A percentile compares a stretch with the other conserved stretches of the same genome.
Evolutionary conservation across 1,140 invertebrate species (phyloP).

Genomic region (Orchestia grillus): DNA sequence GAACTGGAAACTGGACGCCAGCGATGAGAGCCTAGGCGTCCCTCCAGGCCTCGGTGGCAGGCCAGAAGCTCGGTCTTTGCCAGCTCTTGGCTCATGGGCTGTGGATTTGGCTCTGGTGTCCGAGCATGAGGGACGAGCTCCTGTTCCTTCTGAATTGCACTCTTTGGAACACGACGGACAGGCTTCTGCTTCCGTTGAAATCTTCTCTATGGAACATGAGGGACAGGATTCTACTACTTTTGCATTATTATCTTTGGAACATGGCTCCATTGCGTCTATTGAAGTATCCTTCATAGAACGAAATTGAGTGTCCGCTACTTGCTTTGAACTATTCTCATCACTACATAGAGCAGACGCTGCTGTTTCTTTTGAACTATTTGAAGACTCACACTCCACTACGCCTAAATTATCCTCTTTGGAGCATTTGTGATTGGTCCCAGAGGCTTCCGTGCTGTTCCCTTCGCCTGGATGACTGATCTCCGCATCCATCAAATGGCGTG

Average conservation of each 20-base stretch:
- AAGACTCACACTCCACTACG: neutral
- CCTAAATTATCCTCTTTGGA: neutral
- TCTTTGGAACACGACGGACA: neutral
- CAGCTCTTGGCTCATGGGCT: neutral
- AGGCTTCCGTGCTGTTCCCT: neutral
- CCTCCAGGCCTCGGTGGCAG: neutral
- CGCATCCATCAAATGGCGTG: neutral
- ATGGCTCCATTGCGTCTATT: neutral
- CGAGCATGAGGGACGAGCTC: neutral
- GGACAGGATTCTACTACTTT: neutral
- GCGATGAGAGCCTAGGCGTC: neutral
- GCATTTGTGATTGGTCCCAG: neutral
- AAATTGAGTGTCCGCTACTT: neutral
- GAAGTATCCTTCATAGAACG: neutral
- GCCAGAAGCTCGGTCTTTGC: neutral
- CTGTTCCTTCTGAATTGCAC: neutral
- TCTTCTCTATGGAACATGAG: neutral
- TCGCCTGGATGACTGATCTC: neutral
- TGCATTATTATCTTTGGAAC: neutral
- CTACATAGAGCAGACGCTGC: neutral
- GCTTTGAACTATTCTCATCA: neutral
- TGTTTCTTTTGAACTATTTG: neutral
- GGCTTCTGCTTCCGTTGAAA: neutral
- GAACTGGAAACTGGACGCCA: slow-evolving; percentile 43
- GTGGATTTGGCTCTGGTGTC: neutral